Evolutionary conservation across 2,888 invertebrate genomes (phyloP).

Genomic region (Stomorhina lunata): DNA sequence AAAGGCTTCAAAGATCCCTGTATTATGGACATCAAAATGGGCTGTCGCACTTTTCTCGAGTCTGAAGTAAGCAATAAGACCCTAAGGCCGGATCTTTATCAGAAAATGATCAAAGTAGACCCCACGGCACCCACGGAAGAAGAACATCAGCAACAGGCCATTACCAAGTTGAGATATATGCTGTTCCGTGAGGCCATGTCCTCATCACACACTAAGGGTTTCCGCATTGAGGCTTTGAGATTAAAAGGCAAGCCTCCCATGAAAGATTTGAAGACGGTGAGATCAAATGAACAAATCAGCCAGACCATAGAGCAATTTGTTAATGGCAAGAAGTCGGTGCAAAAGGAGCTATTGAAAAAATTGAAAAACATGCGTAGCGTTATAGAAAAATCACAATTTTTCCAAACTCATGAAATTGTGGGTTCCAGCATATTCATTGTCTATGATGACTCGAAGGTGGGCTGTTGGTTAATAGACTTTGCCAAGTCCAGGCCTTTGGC

Average conservation of each 20-base stretch:
- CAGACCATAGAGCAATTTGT: conserved; percentile 89
- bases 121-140: conserved; percentile 90
- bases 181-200: conserved; percentile 96
- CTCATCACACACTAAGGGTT: conserved; percentile 95
- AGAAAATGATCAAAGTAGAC: conserved; percentile 97
- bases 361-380: conserved; percentile 88
- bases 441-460: conserved; percentile 92
- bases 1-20: conserved; percentile 94
- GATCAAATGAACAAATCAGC: conserved; percentile 87
- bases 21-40: conserved; percentile 99
- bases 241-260: conserved; percentile 90
- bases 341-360: conserved; percentile 86
- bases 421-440: conserved; percentile 97
- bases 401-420: conserved; percentile 93
- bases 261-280: conserved; percentile 93
- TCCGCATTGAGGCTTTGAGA: conserved; percentile 97
- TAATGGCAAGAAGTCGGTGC: conserved; percentile 83
- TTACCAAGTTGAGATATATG: conserved; percentile 98
- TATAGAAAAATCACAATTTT: conserved; percentile 91
- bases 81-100: conserved; percentile 92
- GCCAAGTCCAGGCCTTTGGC: conserved; percentile 93
- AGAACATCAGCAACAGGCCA: conserved; percentile 89
- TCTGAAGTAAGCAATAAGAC: conserved; percentile 94
- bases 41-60: conserved; percentile 96
- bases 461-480: conserved; percentile 98